A percentile compares a stretch with the other conserved stretches of the same genome.
phyloP scores from a whole-genome alignment of 1,140 invertebrate species.

The Trigoniulus corallinus region DNA sequence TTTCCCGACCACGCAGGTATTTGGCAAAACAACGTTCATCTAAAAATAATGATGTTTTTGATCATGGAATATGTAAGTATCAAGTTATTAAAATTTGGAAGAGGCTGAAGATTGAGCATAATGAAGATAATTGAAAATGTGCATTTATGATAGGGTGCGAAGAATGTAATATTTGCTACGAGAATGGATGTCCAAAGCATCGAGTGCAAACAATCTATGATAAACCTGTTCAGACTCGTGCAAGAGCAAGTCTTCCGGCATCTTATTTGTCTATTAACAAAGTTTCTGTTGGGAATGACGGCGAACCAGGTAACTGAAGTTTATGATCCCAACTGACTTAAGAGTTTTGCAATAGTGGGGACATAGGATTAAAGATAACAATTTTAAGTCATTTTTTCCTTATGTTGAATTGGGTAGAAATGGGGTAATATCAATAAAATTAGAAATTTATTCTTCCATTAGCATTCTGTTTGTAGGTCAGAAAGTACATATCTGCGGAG shows the following conservation, averaged over 20 bases:
- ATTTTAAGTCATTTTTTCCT: neutral
- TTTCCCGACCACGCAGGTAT: no score
- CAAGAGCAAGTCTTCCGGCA: constrained; percentile 49
- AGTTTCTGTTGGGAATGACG: constrained; percentile 10
- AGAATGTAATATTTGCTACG: constrained; percentile 35
- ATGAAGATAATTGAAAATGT: no score
- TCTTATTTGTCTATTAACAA: constrained; percentile 42
- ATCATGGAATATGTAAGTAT: no score
- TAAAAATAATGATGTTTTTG: no score
- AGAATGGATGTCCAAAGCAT: constrained; percentile 33
- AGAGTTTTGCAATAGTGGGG: no score
- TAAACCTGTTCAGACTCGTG: constrained; percentile 52
- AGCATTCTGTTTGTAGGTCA: no score
- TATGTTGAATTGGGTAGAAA: constrained; percentile 17
- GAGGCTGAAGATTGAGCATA: no score
- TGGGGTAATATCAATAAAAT: neutral
- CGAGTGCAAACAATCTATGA: constrained; percentile 42
- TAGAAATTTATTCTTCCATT: no score
- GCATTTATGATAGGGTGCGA: constrained; percentile 26
- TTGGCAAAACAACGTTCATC: no score
- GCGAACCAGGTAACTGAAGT: constrained; percentile 6
- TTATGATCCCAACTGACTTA: neutral
- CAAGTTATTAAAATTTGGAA: no score
- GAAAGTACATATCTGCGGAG: no score
- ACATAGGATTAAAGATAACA: neutral